Evolutionary conservation across 2,113 vertebrate species (phyloP).

Genomic region (Capricornis sumatraensis): DNA sequence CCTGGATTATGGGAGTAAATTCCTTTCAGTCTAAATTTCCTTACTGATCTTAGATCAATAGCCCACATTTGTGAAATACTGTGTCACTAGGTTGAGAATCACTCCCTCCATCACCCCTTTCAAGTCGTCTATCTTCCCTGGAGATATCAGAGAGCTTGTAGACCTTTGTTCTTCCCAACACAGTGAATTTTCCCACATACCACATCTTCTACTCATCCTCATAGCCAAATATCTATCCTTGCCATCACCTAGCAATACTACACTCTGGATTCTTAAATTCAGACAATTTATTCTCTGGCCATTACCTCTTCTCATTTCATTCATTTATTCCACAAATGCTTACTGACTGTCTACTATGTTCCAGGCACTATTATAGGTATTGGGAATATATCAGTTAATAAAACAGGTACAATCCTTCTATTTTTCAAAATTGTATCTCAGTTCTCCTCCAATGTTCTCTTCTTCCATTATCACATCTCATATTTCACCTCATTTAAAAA

Average conservation of each 20-base stretch:
- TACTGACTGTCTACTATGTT: background rate
- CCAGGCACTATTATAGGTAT: background rate
- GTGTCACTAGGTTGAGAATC: background rate
- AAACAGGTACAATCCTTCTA: background rate
- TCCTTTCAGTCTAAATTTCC: background rate
- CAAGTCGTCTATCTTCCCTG: background rate
- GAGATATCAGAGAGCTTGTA: background rate
- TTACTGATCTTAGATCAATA: background rate
- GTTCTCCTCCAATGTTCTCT: background rate
- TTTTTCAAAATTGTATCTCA: background rate
- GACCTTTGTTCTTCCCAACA: background rate
- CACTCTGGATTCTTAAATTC: background rate
- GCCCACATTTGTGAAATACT: background rate
- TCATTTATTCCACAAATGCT: background rate
- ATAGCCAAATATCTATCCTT: background rate
- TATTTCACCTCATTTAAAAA: background rate
- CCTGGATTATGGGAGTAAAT: background rate
- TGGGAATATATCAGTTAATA: background rate
- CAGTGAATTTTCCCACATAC: background rate
- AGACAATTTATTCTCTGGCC: background rate
- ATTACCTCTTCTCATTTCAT: background rate
- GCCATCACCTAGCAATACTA: background rate
- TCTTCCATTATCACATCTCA: background rate
- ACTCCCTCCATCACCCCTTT: background rate
- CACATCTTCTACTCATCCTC: background rate